These are phyloP conservation scores for Tetraodon nigroviridis DNA, from an alignment of 2,113 vertebrate genomes.

Conservation along the genomic window DNA sequence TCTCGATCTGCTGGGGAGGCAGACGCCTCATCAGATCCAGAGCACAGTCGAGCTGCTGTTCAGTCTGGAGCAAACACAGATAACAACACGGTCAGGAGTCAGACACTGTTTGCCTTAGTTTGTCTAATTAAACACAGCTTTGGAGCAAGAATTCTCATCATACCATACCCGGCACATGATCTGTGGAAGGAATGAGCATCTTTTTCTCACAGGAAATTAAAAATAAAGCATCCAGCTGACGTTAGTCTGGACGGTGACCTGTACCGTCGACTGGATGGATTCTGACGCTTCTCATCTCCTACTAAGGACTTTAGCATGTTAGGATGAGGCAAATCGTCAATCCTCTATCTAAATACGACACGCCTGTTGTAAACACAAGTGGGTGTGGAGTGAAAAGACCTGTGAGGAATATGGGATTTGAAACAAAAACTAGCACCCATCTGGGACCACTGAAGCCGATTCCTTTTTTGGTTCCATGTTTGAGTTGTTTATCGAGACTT, in stretches of 20 bases:
- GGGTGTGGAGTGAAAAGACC: background rate
- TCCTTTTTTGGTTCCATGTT: conserved; percentile 23
- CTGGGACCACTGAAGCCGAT: background rate
- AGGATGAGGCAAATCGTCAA: background rate
- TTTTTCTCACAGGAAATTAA: background rate
- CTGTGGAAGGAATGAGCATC: too few relatives aligned
- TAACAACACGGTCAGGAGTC: background rate
- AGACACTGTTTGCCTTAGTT: too few relatives aligned
- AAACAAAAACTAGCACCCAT: background rate
- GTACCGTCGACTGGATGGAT: background rate
- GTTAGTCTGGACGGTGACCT: background rate
- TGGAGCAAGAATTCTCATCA: too few relatives aligned
- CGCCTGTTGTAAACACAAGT: background rate
- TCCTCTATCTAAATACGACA: background rate
- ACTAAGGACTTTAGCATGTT: background rate
- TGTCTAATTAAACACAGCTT: too few relatives aligned
- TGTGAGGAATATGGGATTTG: background rate
- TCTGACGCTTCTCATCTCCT: background rate
- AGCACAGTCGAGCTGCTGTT: conserved; percentile 98
- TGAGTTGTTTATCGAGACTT: conserved; percentile 6
- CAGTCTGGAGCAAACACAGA: conserved; percentile 78
- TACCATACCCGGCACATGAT: too few relatives aligned
- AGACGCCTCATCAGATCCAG: conserved; percentile 99
- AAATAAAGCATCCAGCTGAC: background rate
- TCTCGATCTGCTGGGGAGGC: conserved; percentile 99